phyloP scores from a whole-genome alignment of 92 coral and sea anemone genomes.

The Muricea muricata region DNA sequence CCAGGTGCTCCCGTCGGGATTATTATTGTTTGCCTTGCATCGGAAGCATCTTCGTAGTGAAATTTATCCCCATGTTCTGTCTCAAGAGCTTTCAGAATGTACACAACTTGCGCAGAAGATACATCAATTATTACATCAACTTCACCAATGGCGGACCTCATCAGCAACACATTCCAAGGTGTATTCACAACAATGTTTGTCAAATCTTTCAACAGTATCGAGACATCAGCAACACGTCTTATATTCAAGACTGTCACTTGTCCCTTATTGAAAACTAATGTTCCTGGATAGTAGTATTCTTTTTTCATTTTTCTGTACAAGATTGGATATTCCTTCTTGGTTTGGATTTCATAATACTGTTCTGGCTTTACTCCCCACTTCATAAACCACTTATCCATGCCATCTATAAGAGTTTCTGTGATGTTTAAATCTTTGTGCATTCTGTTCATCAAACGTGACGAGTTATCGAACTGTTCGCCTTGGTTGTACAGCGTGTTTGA shows the following conservation, averaged over 20 bases:
- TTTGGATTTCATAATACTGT: constrained; percentile 32
- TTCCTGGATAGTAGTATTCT: constrained; percentile 79
- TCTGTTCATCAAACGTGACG: constrained; percentile 87
- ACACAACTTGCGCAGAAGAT: constrained; percentile 82
- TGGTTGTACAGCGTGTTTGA: constrained; percentile 75
- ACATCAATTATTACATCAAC: constrained; percentile 75
- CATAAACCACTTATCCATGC: constrained; percentile 85
- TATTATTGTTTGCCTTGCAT: constrained; percentile 40
- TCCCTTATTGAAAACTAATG: constrained; percentile 68
- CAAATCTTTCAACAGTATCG: constrained; percentile 69
- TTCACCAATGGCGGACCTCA: constrained; percentile 74
- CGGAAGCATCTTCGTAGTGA: constrained; percentile 77
- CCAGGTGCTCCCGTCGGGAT: not conserved
- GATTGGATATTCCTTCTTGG: constrained; percentile 75
- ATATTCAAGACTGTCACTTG: constrained; percentile 66
- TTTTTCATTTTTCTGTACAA: constrained; percentile 69
- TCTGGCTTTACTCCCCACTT: constrained; percentile 80
- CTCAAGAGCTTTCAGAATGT: constrained; percentile 76
- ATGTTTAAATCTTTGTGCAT: constrained; percentile 87
- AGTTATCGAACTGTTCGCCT: constrained; percentile 89
- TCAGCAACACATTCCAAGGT: constrained; percentile 85
- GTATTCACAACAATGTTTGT: constrained; percentile 85
- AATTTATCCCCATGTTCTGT: constrained; percentile 73
- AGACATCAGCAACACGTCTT: constrained; percentile 57
- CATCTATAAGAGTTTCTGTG: constrained; percentile 84